These are phyloP conservation scores for Bombycilla garrulus DNA, from an alignment of 2,113 vertebrate genomes.

Conservation along the genomic window DNA sequence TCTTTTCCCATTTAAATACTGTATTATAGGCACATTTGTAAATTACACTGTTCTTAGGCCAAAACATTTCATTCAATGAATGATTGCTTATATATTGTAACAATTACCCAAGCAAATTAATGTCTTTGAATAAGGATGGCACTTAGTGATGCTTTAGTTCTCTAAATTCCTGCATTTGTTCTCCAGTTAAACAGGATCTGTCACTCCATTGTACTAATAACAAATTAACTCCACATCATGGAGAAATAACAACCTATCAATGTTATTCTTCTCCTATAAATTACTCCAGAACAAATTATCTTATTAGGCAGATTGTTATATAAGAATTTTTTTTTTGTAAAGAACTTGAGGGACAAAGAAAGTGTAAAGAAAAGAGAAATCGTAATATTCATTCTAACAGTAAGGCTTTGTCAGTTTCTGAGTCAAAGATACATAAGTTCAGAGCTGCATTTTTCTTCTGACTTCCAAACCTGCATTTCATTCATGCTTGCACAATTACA, in stretches of 20 bases:
- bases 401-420: neutral
- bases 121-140: conserved; percentile 19
- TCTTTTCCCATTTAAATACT: conserved; percentile 49
- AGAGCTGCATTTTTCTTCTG: neutral
- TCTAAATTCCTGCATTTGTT: conserved; percentile 21
- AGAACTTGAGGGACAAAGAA: neutral
- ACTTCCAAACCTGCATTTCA: neutral
- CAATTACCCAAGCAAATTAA: conserved; percentile 48
- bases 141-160: conserved; percentile 16
- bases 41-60: conserved; percentile 23
- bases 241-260: conserved; percentile 1
- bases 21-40: conserved; percentile 46
- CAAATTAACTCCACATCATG: conserved; percentile 17
- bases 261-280: neutral
- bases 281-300: neutral
- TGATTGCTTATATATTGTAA: conserved; percentile 40
- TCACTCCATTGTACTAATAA: neutral
- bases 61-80: conserved; percentile 33
- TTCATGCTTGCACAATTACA: conserved; percentile 10
- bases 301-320: neutral
- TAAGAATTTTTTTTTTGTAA: neutral
- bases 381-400: neutral
- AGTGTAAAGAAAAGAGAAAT: neutral
- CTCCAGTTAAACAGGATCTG: conserved; percentile 16
- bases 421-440: neutral